Evolutionary conservation across 2,888 invertebrate species (phyloP).

Genomic region (Choreutis nemorana): DNA sequence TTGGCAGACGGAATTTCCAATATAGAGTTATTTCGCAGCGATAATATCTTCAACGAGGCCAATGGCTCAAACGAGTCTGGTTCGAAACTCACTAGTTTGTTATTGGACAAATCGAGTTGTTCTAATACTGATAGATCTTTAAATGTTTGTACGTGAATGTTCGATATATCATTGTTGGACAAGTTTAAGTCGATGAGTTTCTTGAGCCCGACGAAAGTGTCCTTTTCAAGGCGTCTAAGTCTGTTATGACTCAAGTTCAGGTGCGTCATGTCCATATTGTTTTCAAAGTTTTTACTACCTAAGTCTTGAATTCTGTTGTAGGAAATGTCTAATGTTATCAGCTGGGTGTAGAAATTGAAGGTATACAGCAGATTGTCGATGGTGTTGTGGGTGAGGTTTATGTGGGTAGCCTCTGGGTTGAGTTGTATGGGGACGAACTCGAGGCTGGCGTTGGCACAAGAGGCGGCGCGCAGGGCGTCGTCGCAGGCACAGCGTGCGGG

Average conservation of each 20-base stretch:
- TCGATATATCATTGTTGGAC: conserved; percentile 79
- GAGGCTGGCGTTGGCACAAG: conserved; percentile 80
- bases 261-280: conserved; percentile 75
- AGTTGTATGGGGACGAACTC: conserved; percentile 89
- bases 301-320: conserved; percentile 81
- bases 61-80: conserved; percentile 75
- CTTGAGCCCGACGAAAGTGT: conserved; percentile 77
- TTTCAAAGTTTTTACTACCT: conserved; percentile 83
- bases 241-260: conserved; percentile 82
- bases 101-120: conserved; percentile 78
- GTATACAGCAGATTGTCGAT: conserved; percentile 81
- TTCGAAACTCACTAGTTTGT: conserved; percentile 77
- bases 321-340: conserved; percentile 83
- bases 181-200: conserved; percentile 74
- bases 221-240: conserved; percentile 75
- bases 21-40: conserved; percentile 80
- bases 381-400: conserved; percentile 85
- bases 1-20: conserved; percentile 78
- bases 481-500: conserved; percentile 84
- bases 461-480: conserved; percentile 77
- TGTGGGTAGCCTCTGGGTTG: conserved; percentile 84
- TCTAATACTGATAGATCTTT: conserved; percentile 77
- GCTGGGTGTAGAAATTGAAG: conserved; percentile 80
- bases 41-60: conserved; percentile 73
- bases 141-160: conserved; percentile 78